These are phyloP conservation scores for Dendrocincla tyrannina DNA, from an alignment of 2,797 vertebrate species.

Conservation along the genomic window DNA sequence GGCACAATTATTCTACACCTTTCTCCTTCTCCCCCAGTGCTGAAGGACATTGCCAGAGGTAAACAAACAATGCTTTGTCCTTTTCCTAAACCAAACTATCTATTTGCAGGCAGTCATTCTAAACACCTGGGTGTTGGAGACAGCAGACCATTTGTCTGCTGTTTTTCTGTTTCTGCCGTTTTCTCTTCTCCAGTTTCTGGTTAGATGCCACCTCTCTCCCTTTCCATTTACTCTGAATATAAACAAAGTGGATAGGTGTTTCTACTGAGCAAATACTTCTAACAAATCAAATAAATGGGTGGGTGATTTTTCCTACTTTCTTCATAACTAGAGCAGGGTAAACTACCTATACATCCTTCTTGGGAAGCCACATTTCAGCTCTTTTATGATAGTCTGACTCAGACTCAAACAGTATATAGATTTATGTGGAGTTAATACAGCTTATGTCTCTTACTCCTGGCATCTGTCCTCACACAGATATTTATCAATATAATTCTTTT, in stretches of 20 bases:
- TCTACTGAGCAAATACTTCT: neutral
- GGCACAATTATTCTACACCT: neutral
- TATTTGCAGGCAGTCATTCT: neutral
- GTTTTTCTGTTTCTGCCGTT: neutral
- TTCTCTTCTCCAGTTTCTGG: neutral
- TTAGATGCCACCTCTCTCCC: neutral
- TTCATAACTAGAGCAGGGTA: neutral
- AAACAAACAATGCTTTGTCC: neutral
- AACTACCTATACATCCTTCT: neutral
- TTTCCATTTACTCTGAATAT: neutral
- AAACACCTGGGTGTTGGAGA: neutral
- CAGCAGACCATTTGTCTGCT: neutral
- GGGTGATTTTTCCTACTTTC: neutral
- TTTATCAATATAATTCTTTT: conserved; percentile 15
- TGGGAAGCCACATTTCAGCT: neutral
- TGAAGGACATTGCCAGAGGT: neutral
- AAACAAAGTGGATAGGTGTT: neutral
- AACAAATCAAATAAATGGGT: neutral
- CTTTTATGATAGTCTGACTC: neutral
- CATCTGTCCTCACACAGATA: neutral
- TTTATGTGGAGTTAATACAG: neutral
- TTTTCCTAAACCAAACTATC: neutral
- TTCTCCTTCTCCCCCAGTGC: neutral
- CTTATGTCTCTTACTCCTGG: neutral
- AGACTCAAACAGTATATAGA: neutral